These are phyloP conservation scores for Petrophora chlorosata DNA, from an alignment of 2,888 invertebrate species.

Conservation along the genomic window DNA sequence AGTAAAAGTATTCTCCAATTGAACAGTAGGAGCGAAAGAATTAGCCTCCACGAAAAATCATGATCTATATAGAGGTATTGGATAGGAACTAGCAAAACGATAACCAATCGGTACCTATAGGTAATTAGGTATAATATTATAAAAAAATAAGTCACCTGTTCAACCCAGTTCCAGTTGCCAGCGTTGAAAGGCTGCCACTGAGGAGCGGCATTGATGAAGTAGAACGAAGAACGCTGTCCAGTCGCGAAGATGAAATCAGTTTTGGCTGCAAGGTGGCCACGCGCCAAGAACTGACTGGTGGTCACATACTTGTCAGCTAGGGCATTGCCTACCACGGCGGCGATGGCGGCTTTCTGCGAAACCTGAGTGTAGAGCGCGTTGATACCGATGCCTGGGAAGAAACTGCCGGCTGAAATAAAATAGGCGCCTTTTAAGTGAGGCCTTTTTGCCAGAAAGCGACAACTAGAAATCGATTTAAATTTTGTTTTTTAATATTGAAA, in stretches of 20 bases:
- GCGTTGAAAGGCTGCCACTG: constrained; percentile 87
- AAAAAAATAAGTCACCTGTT: constrained; percentile 54
- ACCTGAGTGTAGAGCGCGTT: constrained; percentile 70
- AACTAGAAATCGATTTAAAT: too few relatives aligned
- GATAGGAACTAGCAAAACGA: too few relatives aligned
- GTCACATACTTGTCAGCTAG: constrained; percentile 77
- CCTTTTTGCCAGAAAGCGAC: too few relatives aligned
- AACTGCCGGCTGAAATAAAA: constrained; percentile 61
- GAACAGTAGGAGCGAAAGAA: too few relatives aligned
- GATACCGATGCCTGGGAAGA: constrained; percentile 72
- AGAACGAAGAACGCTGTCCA: constrained; percentile 84
- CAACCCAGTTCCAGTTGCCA: constrained; percentile 84
- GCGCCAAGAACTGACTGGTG: constrained; percentile 70
- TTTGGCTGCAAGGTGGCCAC: constrained; percentile 86
- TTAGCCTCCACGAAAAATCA: too few relatives aligned
- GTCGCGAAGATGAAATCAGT: constrained; percentile 85
- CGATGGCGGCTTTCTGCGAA: constrained; percentile 58
- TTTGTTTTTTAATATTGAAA: too few relatives aligned
- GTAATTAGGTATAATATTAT: background rate
- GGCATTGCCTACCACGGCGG: constrained; percentile 53
- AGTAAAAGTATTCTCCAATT: too few relatives aligned
- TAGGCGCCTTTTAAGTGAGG: too few relatives aligned
- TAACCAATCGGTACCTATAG: background rate
- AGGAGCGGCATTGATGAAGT: constrained; percentile 86
- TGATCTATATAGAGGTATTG: too few relatives aligned